Evolutionary conservation across 1,140 invertebrate genomes (phyloP).

Genomic region (Zeugodacus cucurbitae): DNA sequence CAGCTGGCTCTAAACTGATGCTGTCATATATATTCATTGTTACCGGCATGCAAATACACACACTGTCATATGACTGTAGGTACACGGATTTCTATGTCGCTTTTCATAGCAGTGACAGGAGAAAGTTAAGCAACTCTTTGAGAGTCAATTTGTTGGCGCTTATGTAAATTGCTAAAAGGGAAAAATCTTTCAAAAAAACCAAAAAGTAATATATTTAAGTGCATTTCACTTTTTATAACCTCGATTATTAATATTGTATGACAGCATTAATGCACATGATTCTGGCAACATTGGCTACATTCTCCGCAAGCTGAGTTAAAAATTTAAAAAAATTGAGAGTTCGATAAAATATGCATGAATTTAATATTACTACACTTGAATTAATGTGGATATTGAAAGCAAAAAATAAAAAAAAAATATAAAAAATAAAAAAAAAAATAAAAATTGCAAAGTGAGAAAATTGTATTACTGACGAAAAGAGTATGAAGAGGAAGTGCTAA

Average conservation of each 20-base stretch:
- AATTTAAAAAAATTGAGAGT: neutral
- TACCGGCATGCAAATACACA: neutral
- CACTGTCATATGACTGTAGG: neutral
- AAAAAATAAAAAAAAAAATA: no score
- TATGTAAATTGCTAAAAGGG: slow-evolving; percentile 23
- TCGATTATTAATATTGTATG: neutral
- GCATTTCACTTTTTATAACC: neutral
- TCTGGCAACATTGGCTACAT: neutral
- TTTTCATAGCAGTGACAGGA: neutral
- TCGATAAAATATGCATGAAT: neutral
- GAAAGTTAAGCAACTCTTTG: slow-evolving; percentile 30
- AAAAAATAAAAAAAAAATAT: no score
- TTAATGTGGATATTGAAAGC: neutral
- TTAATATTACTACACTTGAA: neutral
- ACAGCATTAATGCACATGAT: neutral
- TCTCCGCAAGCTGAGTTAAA: neutral
- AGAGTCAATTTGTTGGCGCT: slow-evolving; percentile 17
- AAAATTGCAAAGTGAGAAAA: no score
- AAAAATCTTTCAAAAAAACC: neutral
- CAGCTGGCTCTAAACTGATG: slow-evolving; percentile 25
- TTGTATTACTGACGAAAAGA: no score
- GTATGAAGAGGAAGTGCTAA: no score
- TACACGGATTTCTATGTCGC: neutral
- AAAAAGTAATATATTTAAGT: no score
- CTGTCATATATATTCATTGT: slow-evolving; percentile 7